phyloP scores from a whole-genome alignment of 30 jellyfish, hydroid and myxozoan genomes.

The Pseudorhiza aurosa region DNA sequence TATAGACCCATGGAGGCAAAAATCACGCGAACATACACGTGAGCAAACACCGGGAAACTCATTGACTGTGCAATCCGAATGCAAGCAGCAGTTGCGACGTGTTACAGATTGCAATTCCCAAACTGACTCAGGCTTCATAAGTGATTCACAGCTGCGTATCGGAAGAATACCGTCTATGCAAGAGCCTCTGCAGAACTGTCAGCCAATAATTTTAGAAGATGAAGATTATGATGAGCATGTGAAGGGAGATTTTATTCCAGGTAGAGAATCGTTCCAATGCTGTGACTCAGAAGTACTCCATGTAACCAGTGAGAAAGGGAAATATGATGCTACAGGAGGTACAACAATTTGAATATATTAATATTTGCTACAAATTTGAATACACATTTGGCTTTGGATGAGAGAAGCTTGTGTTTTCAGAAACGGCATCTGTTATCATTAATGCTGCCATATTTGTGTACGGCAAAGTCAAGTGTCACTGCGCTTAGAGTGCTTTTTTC shows the following conservation, averaged over 20 bases:
- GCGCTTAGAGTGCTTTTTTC: too few relatives aligned
- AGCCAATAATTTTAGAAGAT: neutral
- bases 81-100: neutral
- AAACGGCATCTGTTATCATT: too few relatives aligned
- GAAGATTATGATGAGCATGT: neutral
- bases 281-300: neutral
- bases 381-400: too few relatives aligned
- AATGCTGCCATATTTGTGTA: too few relatives aligned
- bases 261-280: neutral
- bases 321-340: too few relatives aligned
- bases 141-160: slow-evolving; percentile 11
- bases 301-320: neutral
- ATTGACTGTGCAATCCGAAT: slow-evolving; percentile 15
- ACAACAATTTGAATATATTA: too few relatives aligned
- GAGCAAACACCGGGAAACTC: slow-evolving; percentile 61
- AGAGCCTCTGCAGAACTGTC: slow-evolving; percentile 28
- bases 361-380: too few relatives aligned
- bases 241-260: neutral
- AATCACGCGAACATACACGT: slow-evolving; percentile 34
- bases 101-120: slow-evolving; percentile 13
- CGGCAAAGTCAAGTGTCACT: too few relatives aligned
- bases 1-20: slow-evolving; percentile 71
- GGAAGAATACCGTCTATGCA: slow-evolving; percentile 18
- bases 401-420: too few relatives aligned
- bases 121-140: slow-evolving; percentile 28